Conservation (phyloP, 2,113 vertebrate genomes). For the Irena cyanogastra region DNA sequence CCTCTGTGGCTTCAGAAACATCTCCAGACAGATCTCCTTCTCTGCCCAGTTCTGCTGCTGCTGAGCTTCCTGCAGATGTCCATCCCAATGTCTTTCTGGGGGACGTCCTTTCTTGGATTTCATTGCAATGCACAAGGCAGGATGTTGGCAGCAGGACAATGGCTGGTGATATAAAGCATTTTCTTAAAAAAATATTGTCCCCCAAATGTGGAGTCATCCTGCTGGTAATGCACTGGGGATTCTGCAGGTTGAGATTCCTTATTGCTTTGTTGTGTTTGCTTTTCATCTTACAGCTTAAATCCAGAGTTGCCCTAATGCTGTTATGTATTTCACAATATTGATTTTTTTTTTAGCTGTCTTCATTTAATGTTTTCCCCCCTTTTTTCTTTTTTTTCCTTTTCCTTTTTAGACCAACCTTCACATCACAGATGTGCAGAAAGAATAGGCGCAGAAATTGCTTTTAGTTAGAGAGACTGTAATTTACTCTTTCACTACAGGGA, state of each 20-base stretch:
- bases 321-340: conserved; percentile 41
- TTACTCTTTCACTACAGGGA: background rate
- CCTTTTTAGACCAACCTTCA: background rate
- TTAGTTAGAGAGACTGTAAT: conserved; percentile 10
- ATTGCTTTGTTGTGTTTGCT: conserved; percentile 9
- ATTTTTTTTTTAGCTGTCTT: conserved; percentile 17
- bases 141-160: background rate
- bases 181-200: background rate
- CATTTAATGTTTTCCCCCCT: background rate
- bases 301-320: background rate
- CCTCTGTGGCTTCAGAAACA: background rate
- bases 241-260: background rate
- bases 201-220: background rate
- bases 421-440: background rate
- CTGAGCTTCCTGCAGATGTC: background rate
- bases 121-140: background rate
- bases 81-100: background rate
- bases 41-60: background rate
- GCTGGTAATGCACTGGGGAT: background rate
- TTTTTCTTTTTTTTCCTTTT: background rate
- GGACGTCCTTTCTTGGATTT: background rate
- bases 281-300: conserved; percentile 13
- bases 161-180: background rate
- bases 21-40: background rate
- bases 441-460: conserved; percentile 12